Evolutionary conservation across 2,888 invertebrate genomes (phyloP).

Genomic region (Sphinx pinastri): DNA sequence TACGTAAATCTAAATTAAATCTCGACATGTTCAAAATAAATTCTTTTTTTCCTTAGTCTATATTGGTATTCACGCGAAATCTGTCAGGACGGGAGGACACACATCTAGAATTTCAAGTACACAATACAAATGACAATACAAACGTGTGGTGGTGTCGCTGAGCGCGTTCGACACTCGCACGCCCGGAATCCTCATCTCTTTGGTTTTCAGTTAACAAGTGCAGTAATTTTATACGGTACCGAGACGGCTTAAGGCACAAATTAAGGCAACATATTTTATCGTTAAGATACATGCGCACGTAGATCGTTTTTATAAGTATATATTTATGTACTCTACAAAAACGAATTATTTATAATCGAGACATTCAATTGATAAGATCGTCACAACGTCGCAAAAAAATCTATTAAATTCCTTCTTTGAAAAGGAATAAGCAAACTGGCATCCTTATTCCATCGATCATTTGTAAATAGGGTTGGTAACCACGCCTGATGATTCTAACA

Average conservation of each 20-base stretch:
- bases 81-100: slow-evolving; percentile 55
- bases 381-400: slow-evolving; percentile 2
- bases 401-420: not conserved
- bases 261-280: slow-evolving; percentile 21
- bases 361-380: slow-evolving; percentile 17
- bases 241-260: slow-evolving; percentile 28
- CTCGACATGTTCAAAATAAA: slow-evolving; percentile 75
- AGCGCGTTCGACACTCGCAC: not conserved
- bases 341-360: slow-evolving; percentile 4
- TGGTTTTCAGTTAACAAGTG: slow-evolving; percentile 16
- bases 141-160: slow-evolving; percentile 3
- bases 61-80: slow-evolving; percentile 67
- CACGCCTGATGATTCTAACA: not conserved
- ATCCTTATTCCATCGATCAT: not conserved
- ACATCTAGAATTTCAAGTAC: slow-evolving; percentile 24
- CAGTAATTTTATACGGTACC: slow-evolving; percentile 13
- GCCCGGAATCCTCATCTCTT: slow-evolving; percentile 1
- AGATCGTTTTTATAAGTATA: slow-evolving; percentile 12
- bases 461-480: too few relatives aligned
- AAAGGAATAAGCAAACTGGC: not conserved
- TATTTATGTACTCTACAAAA: not conserved
- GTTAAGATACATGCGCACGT: slow-evolving; percentile 14
- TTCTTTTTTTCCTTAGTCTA: slow-evolving; percentile 74
- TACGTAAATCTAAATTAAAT: slow-evolving; percentile 73
- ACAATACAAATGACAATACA: slow-evolving; percentile 25